phyloP scores from a whole-genome alignment of 2,797 vertebrate species.

The Diglossa cyanea region DNA sequence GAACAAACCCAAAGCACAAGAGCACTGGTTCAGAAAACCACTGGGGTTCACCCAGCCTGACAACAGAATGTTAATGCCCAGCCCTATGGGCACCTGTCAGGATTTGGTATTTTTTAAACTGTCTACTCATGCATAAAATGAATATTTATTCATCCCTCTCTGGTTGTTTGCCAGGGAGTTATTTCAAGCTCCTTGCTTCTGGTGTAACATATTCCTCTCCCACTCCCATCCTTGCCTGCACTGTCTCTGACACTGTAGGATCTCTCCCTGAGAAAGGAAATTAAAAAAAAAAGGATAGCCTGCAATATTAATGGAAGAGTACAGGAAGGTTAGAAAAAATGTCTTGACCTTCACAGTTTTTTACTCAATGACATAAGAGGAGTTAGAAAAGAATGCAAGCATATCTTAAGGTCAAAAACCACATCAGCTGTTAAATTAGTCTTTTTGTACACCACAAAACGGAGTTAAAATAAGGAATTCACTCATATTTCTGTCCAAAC shows the following conservation, averaged over 20 bases:
- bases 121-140: constrained; percentile 46
- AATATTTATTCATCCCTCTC: constrained; percentile 43
- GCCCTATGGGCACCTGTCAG: constrained; percentile 45
- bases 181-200: constrained; percentile 34
- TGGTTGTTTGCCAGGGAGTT: constrained; percentile 44
- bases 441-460: constrained; percentile 43
- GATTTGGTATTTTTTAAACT: constrained; percentile 43
- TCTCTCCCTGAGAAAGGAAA: constrained; percentile 11
- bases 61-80: constrained; percentile 24
- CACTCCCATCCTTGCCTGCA: background rate
- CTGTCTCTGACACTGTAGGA: background rate
- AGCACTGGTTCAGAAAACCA: background rate
- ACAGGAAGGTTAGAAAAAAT: constrained; percentile 6
- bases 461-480: constrained; percentile 43
- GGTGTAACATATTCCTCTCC: background rate
- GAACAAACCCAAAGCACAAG: background rate
- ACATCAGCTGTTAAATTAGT: constrained; percentile 41
- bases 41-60: constrained; percentile 38
- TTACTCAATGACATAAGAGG: constrained; percentile 18
- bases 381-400: constrained; percentile 50
- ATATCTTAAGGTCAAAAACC: constrained; percentile 53
- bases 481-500: background rate
- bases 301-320: constrained; percentile 37
- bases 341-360: constrained; percentile 47
- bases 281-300: background rate